Base-by-base conservation (phyloP, 53 echinoderm and acorn worm genomes). In the Echinarachnius parma region DNA sequence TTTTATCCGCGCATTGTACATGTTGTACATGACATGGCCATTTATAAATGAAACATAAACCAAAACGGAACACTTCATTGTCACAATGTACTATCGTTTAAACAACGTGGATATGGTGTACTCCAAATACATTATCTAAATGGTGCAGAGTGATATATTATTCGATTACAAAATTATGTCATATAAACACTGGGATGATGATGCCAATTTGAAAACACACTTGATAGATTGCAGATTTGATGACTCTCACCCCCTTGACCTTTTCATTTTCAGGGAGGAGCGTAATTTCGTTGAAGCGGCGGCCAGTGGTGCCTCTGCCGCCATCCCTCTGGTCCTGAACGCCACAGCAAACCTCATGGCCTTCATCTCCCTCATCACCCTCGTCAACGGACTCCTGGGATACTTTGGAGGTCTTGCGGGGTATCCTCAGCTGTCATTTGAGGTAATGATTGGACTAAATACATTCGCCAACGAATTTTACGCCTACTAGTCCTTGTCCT, bases 261-360 rank as follows among this genome's bases (percentile, higher is more conserved):
- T 13, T 5, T 59, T 59, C 18, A 20, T 31, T 59, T 25, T 13
- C 60, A 83, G 83, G 16, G 66, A 77, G 14, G 77, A 83, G 31
- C 29, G 75, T 16, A 83, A 83, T 21, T 24, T 83, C 2, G 33
- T 83, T 11, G 83, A 83, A 15, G 83, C 83, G 4, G 82, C 77
- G 1, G 60, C 82, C 0, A 37, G 42, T 21, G 83, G 83, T 4
- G 83, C 83, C 2, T 59, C 78, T 2, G 28, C 60, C 13, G 83
- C 83, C 53, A 67, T 83, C 2, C 64, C 83, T 15, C 55, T 76
- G 36, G 83, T 83, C 28, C 54, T 77, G 28, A 78, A 78, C 59
- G 67, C 78, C 24, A 78, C 67, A 2, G 83, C 77, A 10, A 83
- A 83, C 57, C 83, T 83, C 27, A 83, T 83, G 25, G 77, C 83